A percentile compares a stretch with the other conserved stretches of the same genome.
phyloP scores from a whole-genome alignment of 2,888 invertebrate genomes.

The Panorpa germanica region DNA sequence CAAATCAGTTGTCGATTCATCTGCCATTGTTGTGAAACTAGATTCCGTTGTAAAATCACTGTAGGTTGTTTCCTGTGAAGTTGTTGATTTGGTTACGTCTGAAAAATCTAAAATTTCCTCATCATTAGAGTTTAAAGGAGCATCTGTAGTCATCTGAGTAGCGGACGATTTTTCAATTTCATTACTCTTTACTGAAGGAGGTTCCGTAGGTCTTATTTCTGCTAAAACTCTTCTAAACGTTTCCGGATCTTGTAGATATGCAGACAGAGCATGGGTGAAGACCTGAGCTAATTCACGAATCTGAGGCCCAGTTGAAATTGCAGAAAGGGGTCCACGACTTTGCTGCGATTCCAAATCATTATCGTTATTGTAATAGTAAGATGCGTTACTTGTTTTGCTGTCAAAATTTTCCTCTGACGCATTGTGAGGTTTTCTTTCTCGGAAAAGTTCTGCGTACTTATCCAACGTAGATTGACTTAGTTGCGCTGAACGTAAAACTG shows the following conservation, averaged over 20 bases:
- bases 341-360: slow-evolving; percentile 39
- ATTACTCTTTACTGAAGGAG: slow-evolving; percentile 30
- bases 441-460: slow-evolving; percentile 33
- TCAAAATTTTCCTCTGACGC: slow-evolving; percentile 16
- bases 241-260: slow-evolving; percentile 67
- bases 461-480: slow-evolving; percentile 48
- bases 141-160: slow-evolving; percentile 34
- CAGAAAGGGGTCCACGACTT: slow-evolving; percentile 39
- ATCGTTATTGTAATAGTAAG: slow-evolving; percentile 6
- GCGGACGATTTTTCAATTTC: slow-evolving; percentile 18
- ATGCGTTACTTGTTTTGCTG: background rate
- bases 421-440: slow-evolving; percentile 15
- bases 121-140: slow-evolving; percentile 46
- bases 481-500: slow-evolving; percentile 34
- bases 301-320: slow-evolving; percentile 31
- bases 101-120: slow-evolving; percentile 64
- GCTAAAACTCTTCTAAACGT: slow-evolving; percentile 57
- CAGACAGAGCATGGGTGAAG: slow-evolving; percentile 65
- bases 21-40: slow-evolving; percentile 14
- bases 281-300: slow-evolving; percentile 66
- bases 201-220: slow-evolving; percentile 62
- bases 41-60: slow-evolving; percentile 13
- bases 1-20: slow-evolving; percentile 11
- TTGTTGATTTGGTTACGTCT: slow-evolving; percentile 35
- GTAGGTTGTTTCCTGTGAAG: slow-evolving; percentile 22